A percentile compares a stretch with the other conserved stretches of the same genome.
Conservation (phyloP, 2,113 vertebrate species). For the Chamaetylas fuelleborni region DNA sequence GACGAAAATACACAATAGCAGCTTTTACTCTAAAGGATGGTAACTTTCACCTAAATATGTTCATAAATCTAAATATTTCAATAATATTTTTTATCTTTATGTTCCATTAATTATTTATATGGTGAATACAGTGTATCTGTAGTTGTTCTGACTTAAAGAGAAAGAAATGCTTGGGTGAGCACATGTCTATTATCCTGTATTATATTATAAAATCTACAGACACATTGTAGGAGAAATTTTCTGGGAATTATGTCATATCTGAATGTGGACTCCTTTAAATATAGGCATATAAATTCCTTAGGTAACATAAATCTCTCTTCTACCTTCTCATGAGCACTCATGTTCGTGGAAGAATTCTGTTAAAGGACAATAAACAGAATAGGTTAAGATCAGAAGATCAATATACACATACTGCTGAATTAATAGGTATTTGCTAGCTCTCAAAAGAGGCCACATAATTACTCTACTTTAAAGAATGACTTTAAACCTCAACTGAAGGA, state of each 20-base stretch:
- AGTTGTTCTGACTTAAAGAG: background rate
- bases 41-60: background rate
- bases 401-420: constrained; percentile 53
- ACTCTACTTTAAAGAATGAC: constrained; percentile 35
- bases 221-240: background rate
- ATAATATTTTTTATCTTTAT: background rate
- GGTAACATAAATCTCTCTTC: background rate
- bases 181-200: background rate
- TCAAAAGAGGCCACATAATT: constrained; percentile 24
- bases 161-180: background rate
- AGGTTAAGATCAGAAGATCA: constrained; percentile 55
- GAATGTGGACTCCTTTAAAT: background rate
- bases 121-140: background rate
- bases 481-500: constrained; percentile 52
- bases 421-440: constrained; percentile 60
- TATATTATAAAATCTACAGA: background rate
- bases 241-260: background rate
- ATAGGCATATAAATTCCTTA: background rate
- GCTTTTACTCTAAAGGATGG: background rate
- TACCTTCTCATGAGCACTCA: background rate
- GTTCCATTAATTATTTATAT: background rate
- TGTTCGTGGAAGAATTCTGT: background rate
- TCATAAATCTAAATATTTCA: background rate
- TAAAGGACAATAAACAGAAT: constrained; percentile 55
- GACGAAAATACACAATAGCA: background rate